These are phyloP conservation scores for Encarsia formosa DNA, from an alignment of 2,888 invertebrate genomes.

Conservation along the genomic window DNA sequence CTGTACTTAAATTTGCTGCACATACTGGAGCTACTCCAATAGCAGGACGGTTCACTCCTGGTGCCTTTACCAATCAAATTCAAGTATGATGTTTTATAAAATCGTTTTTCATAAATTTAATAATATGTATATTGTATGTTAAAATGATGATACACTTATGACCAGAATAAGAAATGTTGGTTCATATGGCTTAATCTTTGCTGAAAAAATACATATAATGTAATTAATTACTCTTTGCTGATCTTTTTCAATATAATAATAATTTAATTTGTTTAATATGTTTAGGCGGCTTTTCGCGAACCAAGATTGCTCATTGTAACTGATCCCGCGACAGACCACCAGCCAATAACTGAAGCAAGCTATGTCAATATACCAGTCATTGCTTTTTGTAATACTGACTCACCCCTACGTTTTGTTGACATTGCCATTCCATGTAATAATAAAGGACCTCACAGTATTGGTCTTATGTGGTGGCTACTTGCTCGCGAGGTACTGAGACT, in stretches of 20 bases:
- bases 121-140: neutral
- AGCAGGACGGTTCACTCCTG: slow-evolving; percentile 98
- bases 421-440: slow-evolving; percentile 99
- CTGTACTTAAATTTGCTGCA: slow-evolving; percentile 96
- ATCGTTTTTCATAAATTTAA: neutral
- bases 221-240: no score
- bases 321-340: slow-evolving; percentile 91
- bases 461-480: slow-evolving; percentile 99
- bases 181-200: slow-evolving; percentile 47
- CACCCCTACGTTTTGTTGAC: slow-evolving; percentile 93
- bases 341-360: slow-evolving; percentile 97
- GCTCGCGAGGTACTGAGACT: slow-evolving; percentile 93
- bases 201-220: slow-evolving; percentile 35
- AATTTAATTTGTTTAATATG: slow-evolving; percentile 19
- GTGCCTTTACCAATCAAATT: slow-evolving; percentile 95
- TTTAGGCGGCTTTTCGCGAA: slow-evolving; percentile 90
- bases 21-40: slow-evolving; percentile 97
- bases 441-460: slow-evolving; percentile 93
- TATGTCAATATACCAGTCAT: slow-evolving; percentile 99
- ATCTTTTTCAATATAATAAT: no score
- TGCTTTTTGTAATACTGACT: slow-evolving; percentile 97
- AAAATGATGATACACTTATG: slow-evolving; percentile 34
- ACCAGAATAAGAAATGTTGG: slow-evolving; percentile 37
- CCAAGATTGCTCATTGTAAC: slow-evolving; percentile 94
- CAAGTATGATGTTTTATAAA: slow-evolving; percentile 52